phyloP scores from a whole-genome alignment of 37 sponge, comb jelly and placozoan genomes.

The Chondrilla cf. caribensis region DNA sequence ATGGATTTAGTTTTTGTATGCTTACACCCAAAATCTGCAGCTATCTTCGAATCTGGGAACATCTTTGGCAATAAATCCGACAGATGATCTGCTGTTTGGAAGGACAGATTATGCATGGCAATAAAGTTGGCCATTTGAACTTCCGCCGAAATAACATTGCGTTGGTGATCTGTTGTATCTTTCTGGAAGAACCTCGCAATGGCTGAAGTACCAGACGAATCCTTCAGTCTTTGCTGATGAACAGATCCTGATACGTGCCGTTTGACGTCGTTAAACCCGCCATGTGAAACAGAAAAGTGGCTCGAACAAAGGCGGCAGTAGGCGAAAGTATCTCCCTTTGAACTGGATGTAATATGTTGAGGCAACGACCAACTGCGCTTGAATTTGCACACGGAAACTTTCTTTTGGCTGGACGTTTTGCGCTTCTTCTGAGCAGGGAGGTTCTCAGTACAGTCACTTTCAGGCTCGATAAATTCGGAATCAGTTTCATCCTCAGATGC shows the following conservation, averaged over 20 bases:
- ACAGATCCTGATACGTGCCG: neutral
- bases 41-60: slow-evolving; percentile 36
- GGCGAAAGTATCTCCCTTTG: neutral
- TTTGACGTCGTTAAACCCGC: slow-evolving; percentile 7
- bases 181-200: no score
- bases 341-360: neutral
- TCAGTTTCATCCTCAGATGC: no score
- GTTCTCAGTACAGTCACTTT: no score
- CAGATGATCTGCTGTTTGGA: slow-evolving; percentile 14
- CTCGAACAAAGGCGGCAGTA: neutral
- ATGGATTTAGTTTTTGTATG: slow-evolving; percentile 18
- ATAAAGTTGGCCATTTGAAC: slow-evolving; percentile 23
- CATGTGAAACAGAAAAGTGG: slow-evolving; percentile 11
- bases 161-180: no score
- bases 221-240: no score
- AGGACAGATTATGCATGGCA: slow-evolving; percentile 24
- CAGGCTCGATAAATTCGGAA: no score
- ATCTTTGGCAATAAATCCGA: neutral
- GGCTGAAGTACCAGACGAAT: no score
- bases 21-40: slow-evolving; percentile 23
- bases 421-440: no score
- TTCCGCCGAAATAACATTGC: neutral
- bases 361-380: neutral
- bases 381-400: neutral
- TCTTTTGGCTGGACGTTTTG: no score